Percentiles rank a stretch among this genome's conserved stretches.
Evolutionary conservation across 2,797 vertebrate species (phyloP).

Genomic region (Typhlichthys subterraneus): DNA sequence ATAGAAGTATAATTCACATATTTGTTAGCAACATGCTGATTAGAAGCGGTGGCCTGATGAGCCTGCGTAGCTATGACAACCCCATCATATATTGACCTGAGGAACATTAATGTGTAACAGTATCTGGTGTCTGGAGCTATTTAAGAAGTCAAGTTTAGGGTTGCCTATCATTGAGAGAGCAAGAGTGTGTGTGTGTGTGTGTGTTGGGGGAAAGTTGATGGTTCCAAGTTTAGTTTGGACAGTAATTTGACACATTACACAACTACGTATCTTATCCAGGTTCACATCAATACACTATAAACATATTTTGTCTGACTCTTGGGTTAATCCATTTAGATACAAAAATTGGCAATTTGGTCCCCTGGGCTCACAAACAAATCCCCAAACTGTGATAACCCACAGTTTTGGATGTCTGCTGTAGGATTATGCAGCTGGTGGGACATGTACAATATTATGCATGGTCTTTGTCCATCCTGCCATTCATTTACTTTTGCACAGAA

Average conservation of each 20-base stretch:
- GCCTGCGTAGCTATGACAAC: neutral
- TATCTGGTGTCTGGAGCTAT: slow-evolving; percentile 36
- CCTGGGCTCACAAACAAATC: neutral
- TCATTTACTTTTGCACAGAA: neutral
- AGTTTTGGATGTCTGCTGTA: neutral
- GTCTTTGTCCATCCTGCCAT: neutral
- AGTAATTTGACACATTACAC: neutral
- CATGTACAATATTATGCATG: neutral
- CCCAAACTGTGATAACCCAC: neutral
- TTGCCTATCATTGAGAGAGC: slow-evolving; percentile 27
- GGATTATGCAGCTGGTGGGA: neutral
- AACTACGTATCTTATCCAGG: no score
- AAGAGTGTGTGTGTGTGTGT: neutral
- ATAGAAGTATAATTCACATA: no score
- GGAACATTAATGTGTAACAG: slow-evolving; percentile 9
- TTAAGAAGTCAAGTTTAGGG: slow-evolving; percentile 44
- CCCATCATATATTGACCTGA: neutral
- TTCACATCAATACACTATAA: no score
- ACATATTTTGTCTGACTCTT: no score
- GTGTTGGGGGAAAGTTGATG: neutral
- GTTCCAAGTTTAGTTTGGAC: neutral
- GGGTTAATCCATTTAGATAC: neutral
- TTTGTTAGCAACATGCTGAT: slow-evolving; percentile 1
- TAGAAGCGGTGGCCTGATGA: slow-evolving; percentile 4
- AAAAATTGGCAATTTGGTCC: no score